Evolutionary conservation across 2,888 invertebrate species (phyloP), one percentile per base, ranked within the genome.

Genomic region (Drosophila vallismaia): DNA sequence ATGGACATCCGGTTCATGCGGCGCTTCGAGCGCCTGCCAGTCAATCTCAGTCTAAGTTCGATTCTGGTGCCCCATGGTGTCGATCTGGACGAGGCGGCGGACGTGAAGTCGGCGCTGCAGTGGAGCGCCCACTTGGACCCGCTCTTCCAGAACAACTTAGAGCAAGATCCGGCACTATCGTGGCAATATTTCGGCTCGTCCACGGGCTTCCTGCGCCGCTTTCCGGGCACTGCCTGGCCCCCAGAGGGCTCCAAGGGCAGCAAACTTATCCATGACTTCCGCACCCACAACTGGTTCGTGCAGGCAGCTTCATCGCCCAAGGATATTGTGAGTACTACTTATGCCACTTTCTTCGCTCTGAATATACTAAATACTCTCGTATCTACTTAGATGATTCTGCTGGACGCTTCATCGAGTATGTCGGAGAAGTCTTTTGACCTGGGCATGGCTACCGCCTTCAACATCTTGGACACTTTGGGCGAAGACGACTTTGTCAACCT

Each of bases 101-200:
- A 97, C 79, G 96, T 99, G 14, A 94, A 97, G 86, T 95, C 96
- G 89, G 97, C 97, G 57, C 96, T 99, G 77, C 95, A 96, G 86
- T 99, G 99, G 99, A 98, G 98, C 56, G 95, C 97, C 80, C 96
- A 96, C 89, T 93, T 99, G 90, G 97, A 99, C 91, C 95, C 95
- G 19, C 93, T 96, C 72, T 99, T 98, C 92, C 94, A 95, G 80
- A 96, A 96, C 90, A 99, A 99, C 93, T 96, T 96, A 90, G 95
- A 97, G 89, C 94, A 95, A 75, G 97, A 98, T 92, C 96, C 97
- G 0, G 95, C 96, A 1, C 93, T 98, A 44, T 97, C 97, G n/a
- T 99, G 99, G 98, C 99, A 99, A 92, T 98, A 98, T 92, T 99
- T 98, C 92, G 98, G 99, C 54, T 98, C 98, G 57, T 96, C 98